Conservation (phyloP, 2,113 vertebrate genomes). For the Phainopepla nitens region DNA sequence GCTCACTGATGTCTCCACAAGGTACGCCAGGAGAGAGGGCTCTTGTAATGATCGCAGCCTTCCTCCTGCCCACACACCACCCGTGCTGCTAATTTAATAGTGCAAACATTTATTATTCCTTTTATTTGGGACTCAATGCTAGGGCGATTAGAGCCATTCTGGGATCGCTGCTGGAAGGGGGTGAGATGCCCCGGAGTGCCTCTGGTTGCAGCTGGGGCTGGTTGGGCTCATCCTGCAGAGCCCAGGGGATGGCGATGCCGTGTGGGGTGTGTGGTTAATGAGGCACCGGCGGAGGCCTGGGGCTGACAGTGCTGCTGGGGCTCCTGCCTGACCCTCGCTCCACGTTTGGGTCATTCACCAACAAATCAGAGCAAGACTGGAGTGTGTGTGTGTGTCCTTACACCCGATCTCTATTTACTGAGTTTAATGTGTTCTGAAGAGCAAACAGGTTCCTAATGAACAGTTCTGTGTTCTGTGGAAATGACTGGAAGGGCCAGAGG, state of each 20-base stretch:
- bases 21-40: conserved; percentile 34
- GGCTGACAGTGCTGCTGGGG: not conserved
- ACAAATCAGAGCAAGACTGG: accelerated
- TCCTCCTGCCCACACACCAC: conserved; percentile 33
- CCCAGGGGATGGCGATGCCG: not conserved
- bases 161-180: not conserved
- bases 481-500: not conserved
- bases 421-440: not conserved
- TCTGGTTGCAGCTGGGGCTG: not conserved
- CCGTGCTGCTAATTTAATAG: conserved; percentile 41
- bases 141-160: not conserved
- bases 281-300: not conserved
- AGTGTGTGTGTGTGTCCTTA: not conserved
- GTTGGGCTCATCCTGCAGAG: not conserved
- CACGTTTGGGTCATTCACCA: accelerated
- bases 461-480: not conserved
- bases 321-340: not conserved
- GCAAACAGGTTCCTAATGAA: not conserved
- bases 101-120: conserved; percentile 50
- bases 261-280: not conserved
- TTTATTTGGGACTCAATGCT: not conserved
- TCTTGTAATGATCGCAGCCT: not conserved
- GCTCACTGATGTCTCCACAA: conserved; percentile 45
- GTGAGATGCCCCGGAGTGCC: not conserved
- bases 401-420: not conserved